Conservation (phyloP, 2,888 invertebrate species). For the Drosophila buzzatii region DNA sequence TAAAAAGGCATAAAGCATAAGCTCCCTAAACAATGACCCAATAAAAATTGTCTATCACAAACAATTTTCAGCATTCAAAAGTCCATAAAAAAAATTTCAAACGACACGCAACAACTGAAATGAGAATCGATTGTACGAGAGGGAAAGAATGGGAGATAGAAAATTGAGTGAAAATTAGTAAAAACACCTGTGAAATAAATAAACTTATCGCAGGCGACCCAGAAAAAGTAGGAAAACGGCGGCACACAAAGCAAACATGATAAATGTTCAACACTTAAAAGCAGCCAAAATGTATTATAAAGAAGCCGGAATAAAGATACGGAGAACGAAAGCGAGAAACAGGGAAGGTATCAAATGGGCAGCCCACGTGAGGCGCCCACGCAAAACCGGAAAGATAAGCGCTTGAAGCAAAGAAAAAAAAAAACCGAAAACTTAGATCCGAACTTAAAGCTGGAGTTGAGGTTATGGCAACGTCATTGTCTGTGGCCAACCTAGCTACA, state of each 20-base stretch:
- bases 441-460: constrained; percentile 22
- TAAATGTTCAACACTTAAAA: constrained; percentile 44
- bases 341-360: constrained; percentile 33
- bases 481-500: constrained; percentile 32
- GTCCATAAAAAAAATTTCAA: constrained; percentile 31
- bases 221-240: constrained; percentile 37
- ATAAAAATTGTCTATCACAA: constrained; percentile 44
- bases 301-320: constrained; percentile 7
- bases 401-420: constrained; percentile 43
- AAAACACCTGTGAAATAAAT: constrained; percentile 73
- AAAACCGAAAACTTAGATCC: constrained; percentile 20
- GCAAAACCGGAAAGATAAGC: constrained; percentile 50
- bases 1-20: constrained; percentile 34
- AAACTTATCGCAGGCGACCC: constrained; percentile 66
- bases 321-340: constrained; percentile 1
- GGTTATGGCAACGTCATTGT: constrained; percentile 38
- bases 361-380: constrained; percentile 54
- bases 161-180: constrained; percentile 53
- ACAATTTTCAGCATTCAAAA: constrained; percentile 48
- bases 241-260: constrained; percentile 41
- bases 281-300: constrained; percentile 11
- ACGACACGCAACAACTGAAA: constrained; percentile 21
- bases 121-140: constrained; percentile 29
- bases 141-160: constrained; percentile 3
- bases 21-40: constrained; percentile 39